phyloP scores from a whole-genome alignment of 1,140 invertebrate genomes.

The Oncopeltus fasciatus region DNA sequence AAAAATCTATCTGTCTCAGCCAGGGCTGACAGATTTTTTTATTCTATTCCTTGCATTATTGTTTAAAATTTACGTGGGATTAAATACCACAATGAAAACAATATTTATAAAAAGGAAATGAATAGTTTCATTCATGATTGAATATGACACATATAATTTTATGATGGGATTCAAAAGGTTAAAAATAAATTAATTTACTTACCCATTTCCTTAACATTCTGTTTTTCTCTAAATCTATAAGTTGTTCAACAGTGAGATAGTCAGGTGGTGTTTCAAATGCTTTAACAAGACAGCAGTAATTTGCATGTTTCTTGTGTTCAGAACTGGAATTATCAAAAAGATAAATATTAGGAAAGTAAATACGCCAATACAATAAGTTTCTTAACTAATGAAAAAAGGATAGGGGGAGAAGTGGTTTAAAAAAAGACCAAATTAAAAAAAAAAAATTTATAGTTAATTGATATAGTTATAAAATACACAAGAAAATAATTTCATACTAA shows the following conservation, averaged over 20 bases:
- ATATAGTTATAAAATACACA: neutral
- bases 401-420: too few species aligned
- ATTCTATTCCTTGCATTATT: neutral
- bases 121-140: neutral
- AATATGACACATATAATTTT: neutral
- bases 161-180: neutral
- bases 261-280: neutral
- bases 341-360: neutral
- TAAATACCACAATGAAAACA: neutral
- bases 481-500: neutral
- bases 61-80: neutral
- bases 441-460: neutral
- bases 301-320: neutral
- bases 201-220: neutral
- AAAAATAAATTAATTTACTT: neutral
- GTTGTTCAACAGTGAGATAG: neutral
- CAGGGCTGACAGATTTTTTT: neutral
- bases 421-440: too few species aligned
- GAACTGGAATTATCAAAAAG: neutral
- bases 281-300: neutral
- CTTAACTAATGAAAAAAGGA: neutral
- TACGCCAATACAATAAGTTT: neutral
- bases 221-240: neutral
- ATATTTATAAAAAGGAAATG: neutral
- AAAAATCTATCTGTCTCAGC: too few species aligned